Conservation (phyloP, 2,888 invertebrate species). For the Stenodera caucasica region DNA sequence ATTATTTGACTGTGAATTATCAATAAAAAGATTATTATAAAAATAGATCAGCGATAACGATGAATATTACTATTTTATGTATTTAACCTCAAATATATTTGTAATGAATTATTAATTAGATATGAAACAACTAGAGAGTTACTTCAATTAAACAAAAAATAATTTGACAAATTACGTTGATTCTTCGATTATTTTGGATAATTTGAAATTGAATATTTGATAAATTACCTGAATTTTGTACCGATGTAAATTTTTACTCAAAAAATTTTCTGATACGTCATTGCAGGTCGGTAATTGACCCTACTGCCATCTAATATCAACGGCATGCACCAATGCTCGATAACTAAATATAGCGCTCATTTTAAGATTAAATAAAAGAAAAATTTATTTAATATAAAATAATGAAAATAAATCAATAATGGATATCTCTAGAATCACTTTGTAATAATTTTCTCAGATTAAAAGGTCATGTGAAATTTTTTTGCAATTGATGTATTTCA, state of each 20-base stretch:
- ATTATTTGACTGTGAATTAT: background rate
- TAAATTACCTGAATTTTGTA: background rate
- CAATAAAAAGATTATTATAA: background rate
- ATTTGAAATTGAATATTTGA: background rate
- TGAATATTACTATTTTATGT: background rate
- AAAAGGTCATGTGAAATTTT: too few species aligned
- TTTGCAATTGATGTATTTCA: too few species aligned
- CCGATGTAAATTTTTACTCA: background rate
- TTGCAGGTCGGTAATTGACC: background rate
- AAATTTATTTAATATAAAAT: too few species aligned
- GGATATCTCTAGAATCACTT: too few species aligned
- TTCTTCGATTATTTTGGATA: background rate
- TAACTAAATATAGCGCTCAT: too few species aligned
- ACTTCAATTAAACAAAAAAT: background rate
- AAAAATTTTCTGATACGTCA: background rate
- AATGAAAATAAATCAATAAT: too few species aligned
- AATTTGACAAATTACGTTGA: background rate
- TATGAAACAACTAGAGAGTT: background rate
- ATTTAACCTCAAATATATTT: background rate
- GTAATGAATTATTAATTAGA: background rate
- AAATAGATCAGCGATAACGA: background rate
- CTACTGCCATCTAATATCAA: background rate
- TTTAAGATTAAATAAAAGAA: too few species aligned
- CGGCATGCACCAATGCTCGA: too few species aligned
- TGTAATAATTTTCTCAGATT: too few species aligned